These are phyloP conservation scores for Plagodis dolabraria DNA, from an alignment of 2,888 invertebrate genomes.

Conservation along the genomic window DNA sequence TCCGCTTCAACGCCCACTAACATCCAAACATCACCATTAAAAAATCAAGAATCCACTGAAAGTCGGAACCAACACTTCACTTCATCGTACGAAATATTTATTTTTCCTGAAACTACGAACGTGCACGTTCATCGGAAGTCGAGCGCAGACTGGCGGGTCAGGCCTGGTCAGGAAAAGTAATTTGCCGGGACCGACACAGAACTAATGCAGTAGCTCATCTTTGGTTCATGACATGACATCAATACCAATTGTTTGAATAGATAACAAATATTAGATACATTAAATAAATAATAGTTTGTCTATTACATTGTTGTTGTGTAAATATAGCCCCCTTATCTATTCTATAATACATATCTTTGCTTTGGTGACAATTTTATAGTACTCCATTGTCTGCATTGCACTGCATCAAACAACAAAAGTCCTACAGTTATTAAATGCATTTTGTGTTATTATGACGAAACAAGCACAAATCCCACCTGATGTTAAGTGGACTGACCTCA, in stretches of 20 bases:
- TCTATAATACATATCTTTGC: no score
- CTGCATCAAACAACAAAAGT: no score
- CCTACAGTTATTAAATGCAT: no score
- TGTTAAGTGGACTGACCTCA: no score
- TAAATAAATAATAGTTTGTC: neutral
- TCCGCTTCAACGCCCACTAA: conserved; percentile 13
- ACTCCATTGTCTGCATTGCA: no score
- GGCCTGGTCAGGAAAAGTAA: neutral
- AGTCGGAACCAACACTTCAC: conserved; percentile 10
- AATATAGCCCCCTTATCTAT: no score
- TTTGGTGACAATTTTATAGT: no score
- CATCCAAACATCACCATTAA: conserved; percentile 20
- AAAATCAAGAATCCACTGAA: conserved; percentile 11
- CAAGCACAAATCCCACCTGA: no score
- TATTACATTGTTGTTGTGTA: neutral
- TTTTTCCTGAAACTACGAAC: conserved; percentile 31
- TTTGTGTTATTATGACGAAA: no score
- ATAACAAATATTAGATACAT: neutral
- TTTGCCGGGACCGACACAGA: neutral
- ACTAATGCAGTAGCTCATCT: neutral
- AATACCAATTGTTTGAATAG: conserved; percentile 4
- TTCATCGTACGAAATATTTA: conserved; percentile 32
- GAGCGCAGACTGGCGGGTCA: conserved; percentile 16
- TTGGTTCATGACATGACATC: neutral
- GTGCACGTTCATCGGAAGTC: conserved; percentile 3